Evolutionary conservation across 2,888 invertebrate genomes (phyloP).

Genomic region (Heliconius cydno): DNA sequence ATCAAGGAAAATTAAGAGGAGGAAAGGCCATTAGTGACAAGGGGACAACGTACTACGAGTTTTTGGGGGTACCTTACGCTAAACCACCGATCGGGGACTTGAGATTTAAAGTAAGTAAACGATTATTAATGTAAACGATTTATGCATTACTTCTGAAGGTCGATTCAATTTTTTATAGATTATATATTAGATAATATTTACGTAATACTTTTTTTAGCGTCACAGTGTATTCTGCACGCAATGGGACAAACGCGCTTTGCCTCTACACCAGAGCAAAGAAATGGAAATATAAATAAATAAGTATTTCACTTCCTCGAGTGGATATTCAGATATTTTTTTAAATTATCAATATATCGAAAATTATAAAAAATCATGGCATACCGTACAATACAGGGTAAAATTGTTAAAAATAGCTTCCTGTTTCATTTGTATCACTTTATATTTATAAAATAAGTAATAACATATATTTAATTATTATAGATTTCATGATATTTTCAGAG

Average conservation of each 20-base stretch:
- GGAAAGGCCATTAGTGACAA: constrained; percentile 60
- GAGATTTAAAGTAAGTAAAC: constrained; percentile 60
- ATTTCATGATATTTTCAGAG: constrained; percentile 50
- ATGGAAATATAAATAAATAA: no score
- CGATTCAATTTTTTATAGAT: background rate
- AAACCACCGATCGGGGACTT: constrained; percentile 76
- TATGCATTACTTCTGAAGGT: background rate
- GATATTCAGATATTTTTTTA: no score
- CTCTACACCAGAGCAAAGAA: no score
- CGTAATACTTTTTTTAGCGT: background rate
- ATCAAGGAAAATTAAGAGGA: constrained; percentile 68
- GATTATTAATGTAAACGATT: constrained; percentile 18
- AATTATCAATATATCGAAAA: no score
- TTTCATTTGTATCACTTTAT: no score
- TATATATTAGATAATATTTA: background rate
- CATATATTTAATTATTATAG: background rate
- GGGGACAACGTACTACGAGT: constrained; percentile 71
- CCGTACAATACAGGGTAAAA: no score
- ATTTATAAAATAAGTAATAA: background rate
- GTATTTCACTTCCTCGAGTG: no score
- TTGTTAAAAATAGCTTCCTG: no score
- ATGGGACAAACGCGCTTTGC: no score
- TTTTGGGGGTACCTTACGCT: constrained; percentile 80
- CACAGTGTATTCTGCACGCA: no score
- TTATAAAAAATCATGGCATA: no score